These are phyloP conservation scores for Paguma larvata DNA, from an alignment of 2,797 vertebrate genomes.

Conservation along the genomic window DNA sequence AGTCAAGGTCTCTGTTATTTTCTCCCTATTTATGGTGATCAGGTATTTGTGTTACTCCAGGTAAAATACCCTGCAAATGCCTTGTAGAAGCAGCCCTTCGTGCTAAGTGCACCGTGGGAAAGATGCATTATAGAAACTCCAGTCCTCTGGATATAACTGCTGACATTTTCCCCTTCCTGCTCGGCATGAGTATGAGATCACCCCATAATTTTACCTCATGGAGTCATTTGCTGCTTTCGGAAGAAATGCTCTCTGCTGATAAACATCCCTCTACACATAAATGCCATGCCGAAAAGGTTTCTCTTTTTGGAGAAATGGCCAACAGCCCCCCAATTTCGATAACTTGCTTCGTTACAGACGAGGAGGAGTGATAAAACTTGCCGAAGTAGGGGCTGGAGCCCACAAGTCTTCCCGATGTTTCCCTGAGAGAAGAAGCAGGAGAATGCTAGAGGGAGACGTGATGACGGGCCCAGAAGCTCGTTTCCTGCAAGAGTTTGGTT, in stretches of 20 bases:
- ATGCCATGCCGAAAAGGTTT: constrained; percentile 60
- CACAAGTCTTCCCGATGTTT: not conserved
- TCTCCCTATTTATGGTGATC: constrained; percentile 53
- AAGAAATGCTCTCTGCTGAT: constrained; percentile 66
- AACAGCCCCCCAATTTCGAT: constrained; percentile 18
- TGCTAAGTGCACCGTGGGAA: not conserved
- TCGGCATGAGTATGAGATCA: constrained; percentile 41
- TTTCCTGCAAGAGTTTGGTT: constrained; percentile 34
- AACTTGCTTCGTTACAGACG: constrained; percentile 49
- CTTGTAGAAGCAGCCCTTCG: constrained; percentile 35
- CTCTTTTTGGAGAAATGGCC: constrained; percentile 59
- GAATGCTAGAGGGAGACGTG: not conserved
- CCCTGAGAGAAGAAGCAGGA: not conserved
- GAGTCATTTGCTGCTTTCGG: constrained; percentile 61
- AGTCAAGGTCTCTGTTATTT: constrained; percentile 56
- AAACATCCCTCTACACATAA: constrained; percentile 39
- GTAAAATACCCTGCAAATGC: constrained; percentile 45
- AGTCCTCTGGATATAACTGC: not conserved
- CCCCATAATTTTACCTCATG: constrained; percentile 53
- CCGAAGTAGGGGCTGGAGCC: not conserved
- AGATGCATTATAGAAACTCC: not conserved
- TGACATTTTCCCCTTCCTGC: constrained; percentile 24
- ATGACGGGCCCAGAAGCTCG: not conserved
- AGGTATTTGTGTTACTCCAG: constrained; percentile 52
- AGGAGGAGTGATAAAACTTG: constrained; percentile 17